These are phyloP conservation scores for Lepetodrilus schrolli DNA, from an alignment of 2,888 invertebrate species.

Conservation along the genomic window DNA sequence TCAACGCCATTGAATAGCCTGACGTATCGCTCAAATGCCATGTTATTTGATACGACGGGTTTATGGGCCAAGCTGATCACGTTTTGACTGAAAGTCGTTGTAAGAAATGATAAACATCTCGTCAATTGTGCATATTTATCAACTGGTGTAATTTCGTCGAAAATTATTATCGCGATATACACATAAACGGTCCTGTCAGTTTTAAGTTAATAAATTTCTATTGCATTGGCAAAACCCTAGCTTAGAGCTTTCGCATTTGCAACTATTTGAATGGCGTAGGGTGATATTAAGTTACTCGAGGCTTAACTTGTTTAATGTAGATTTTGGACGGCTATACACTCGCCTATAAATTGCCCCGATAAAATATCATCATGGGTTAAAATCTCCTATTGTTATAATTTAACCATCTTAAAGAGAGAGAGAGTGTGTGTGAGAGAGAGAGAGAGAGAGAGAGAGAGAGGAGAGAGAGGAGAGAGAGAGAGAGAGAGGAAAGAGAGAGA, in stretches of 20 bases:
- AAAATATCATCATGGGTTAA: no score
- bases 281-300: background rate
- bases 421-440: no score
- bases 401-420: no score
- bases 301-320: background rate
- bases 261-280: background rate
- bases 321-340: no score
- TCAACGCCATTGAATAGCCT: constrained; percentile 17
- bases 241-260: background rate
- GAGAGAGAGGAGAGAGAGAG: no score
- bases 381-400: no score
- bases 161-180: constrained; percentile 23
- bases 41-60: constrained; percentile 5
- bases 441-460: no score
- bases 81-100: background rate
- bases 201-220: constrained; percentile 17
- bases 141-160: constrained; percentile 12
- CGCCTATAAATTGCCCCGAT: no score
- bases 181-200: constrained; percentile 24
- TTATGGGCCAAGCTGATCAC: constrained; percentile 1
- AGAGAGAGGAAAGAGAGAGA: no score
- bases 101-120: constrained; percentile 17
- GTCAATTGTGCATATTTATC: constrained; percentile 4
- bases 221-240: background rate
- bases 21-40: constrained; percentile 5